Evolutionary conservation across 2,797 vertebrate genomes (phyloP).

Genomic region (Phoeniculus purpureus): DNA sequence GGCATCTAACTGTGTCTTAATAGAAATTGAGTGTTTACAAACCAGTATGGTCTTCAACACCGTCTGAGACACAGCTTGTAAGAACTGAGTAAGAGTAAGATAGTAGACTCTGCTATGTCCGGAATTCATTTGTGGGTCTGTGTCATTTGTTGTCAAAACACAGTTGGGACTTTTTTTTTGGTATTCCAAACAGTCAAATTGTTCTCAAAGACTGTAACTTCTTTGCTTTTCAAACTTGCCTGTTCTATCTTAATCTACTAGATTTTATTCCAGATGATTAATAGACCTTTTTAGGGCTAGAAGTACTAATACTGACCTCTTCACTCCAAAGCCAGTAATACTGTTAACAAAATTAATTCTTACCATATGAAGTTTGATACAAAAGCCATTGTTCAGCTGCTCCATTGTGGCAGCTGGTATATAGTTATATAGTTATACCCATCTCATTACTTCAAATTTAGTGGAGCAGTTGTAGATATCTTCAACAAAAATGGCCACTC

Average conservation of each 20-base stretch:
- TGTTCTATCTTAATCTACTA: background rate
- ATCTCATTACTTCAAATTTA: background rate
- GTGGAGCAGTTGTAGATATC: background rate
- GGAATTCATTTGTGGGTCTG: background rate
- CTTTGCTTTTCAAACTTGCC: background rate
- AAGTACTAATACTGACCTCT: background rate
- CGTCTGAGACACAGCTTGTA: background rate
- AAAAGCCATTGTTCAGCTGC: background rate
- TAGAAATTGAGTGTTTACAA: background rate
- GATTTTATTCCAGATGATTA: background rate
- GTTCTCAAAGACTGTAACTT: background rate
- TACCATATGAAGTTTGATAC: background rate
- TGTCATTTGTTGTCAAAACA: background rate
- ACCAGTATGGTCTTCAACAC: background rate
- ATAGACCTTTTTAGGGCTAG: background rate
- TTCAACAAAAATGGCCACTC: background rate
- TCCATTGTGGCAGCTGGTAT: fast-evolving
- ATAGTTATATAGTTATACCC: too few species aligned
- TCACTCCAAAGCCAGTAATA: background rate
- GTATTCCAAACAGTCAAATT: background rate
- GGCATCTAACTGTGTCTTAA: fast-evolving
- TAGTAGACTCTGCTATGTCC: background rate
- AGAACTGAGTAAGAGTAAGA: background rate
- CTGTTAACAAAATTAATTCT: background rate
- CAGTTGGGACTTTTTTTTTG: background rate